Base-by-base conservation (phyloP, 2,888 invertebrate species). In the Trichopoda pennipes region DNA sequence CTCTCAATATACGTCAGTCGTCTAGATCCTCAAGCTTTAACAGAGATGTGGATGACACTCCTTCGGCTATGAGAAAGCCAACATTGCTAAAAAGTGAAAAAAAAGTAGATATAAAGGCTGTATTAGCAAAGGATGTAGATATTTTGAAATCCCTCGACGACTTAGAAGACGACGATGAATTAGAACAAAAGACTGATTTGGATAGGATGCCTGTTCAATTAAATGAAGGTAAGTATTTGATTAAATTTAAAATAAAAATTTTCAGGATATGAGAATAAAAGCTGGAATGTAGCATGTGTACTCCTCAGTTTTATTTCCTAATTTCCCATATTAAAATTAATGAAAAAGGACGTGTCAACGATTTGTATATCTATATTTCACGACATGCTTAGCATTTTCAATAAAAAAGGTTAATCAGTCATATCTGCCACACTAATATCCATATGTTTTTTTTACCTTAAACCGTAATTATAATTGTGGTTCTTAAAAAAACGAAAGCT, bases 191-290 rank as follows among this genome's bases (percentile, higher is more conserved):
- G 86, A 87, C 88, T 87, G 89, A 89, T 69, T 83, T 89, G 83
- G 87, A 86, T 63, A 86, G 86, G 69, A 86, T 86, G 77, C 91
- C 91, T 38, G 87, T 91, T 64, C 87, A 88, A 82, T 84, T 91
- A 16, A 87, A 77, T 81, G 89, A 90, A 86, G 88, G 91, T 90
- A 73, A 84, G 87, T 85, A n/a, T 28, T 7, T 23, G 38, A 17
- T 12, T 47, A 58, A 58, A 9, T 14, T 9, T n/a, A 19, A 12
- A 38, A 35, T 10, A 49, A 23, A 19, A 4, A 17, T 68, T 32
- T 21, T 10, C 7, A 77, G 77, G 61, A 64, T 47, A 8, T 47
- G 7, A 14, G 51, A 68, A 70, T 64, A 55, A 28, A 58, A 58
- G 19, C 74, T 68, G 47, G 53, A 14, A 60, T 51, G 49, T 60